Evolutionary conservation across 2,113 vertebrate species (phyloP).

Genomic region (Tricholaema leucomelas): DNA sequence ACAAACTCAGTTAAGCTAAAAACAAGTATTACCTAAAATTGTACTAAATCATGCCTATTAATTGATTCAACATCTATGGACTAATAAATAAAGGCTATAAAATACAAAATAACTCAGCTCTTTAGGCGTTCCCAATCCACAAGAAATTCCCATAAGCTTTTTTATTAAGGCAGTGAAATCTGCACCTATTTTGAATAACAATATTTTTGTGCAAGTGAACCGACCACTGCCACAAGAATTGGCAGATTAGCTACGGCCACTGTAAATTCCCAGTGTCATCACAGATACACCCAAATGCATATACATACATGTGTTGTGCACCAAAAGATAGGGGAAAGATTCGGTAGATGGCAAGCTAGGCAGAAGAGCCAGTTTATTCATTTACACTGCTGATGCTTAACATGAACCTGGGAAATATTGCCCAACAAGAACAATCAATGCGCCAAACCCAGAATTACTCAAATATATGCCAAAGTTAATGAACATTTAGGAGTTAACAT

Average conservation of each 20-base stretch:
- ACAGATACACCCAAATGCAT: not conserved
- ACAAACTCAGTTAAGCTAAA: not conserved
- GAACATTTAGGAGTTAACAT: not conserved
- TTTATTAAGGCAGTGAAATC: not conserved
- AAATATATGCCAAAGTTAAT: not conserved
- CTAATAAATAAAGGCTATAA: not conserved
- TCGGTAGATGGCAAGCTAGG: not conserved
- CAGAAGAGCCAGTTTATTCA: not conserved
- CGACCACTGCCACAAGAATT: not conserved
- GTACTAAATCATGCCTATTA: not conserved
- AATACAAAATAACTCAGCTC: not conserved
- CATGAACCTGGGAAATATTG: not conserved
- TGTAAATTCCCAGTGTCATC: not conserved
- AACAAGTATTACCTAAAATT: not conserved
- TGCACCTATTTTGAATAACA: not conserved
- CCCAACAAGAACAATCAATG: not conserved
- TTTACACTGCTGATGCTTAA: not conserved
- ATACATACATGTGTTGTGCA: accelerated
- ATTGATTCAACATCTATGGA: not conserved
- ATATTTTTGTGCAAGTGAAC: not conserved
- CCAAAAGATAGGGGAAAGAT: not conserved
- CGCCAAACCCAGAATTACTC: not conserved
- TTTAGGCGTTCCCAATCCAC: not conserved
- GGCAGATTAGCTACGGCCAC: not conserved
- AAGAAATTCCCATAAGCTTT: not conserved